Evolutionary conservation across 2,888 invertebrate genomes (phyloP), one percentile per base, ranked within the genome.

Genomic region (Tortrix viridana): DNA sequence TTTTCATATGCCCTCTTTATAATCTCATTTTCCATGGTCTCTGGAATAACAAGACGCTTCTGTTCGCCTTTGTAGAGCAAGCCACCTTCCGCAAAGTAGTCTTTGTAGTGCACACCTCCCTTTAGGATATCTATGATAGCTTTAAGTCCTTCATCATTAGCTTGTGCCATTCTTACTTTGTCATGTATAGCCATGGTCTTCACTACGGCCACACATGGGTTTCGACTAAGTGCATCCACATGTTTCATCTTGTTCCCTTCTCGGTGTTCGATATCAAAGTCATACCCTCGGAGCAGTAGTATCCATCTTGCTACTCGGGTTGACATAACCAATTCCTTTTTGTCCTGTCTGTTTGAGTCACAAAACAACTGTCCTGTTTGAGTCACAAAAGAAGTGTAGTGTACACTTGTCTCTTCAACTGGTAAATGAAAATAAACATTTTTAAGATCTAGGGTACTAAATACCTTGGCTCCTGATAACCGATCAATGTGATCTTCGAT

Each of bases 311-410:
- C 20, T 9, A 46, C 46, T 19, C 20, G 7, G 16, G 46, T 20
- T 9, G 19, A 46, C 49, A 60, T 38, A n/a, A 18, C 54, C n/a
- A 47, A 43, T 3, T 46, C 46, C 20, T 46, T 55, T 6, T 57
- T 43, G 54, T 7, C 38, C n/a, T n/a, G n/a, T n/a, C 41, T 5
- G 41, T 7, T 7, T 43, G 38, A 5, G 54, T 80, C 3, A 84
- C 80, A 69, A 85, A 86, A 0, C n/a, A n/a, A 23, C 16, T 43
- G 54, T 7, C 38, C 41, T 5, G 41, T 7, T 7, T 43, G 38
- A 5, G 54, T 80, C 3, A 84, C 80, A 69, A 85, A 86, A 0
- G 85, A 65, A 0, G 82, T 83, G 57, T 81, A 83, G 67, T 79
- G 79, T 53, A 69, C 46, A 38, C 65, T 67, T 20, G 67, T 62